Base-by-base conservation (phyloP, 2,888 invertebrate genomes). In the Dolichomitus sp. region DNA sequence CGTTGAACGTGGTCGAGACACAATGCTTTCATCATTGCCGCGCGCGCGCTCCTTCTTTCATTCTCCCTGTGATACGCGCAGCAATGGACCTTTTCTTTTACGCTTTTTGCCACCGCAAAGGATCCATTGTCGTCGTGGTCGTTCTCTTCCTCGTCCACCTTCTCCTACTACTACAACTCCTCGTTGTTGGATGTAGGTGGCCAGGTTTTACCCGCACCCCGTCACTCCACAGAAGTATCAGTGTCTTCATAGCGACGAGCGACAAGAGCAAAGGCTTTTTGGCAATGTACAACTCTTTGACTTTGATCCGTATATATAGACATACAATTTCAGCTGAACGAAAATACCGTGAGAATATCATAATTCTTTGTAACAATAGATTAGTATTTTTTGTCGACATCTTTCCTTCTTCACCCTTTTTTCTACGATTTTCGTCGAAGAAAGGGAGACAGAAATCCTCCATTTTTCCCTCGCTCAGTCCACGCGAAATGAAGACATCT, bases 21-120 rank as follows among this genome's bases (percentile, higher is more conserved):
- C 93, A 93, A 93, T 93, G 93, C 93, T 93, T 93, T 93, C 92
- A 93, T 93, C 93, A 92, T 93, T 91, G 93, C 93, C 93, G 93
- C 92, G 70, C 80, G 77, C 76, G 75, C 68, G 73, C 85, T 90
- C 89, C 91, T 91, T 91, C 92, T 92, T 92, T 91, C 89, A 90
- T 90, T 89, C 87, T 84, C 81, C 86, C 86, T 82, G 86, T 86
- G 88, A 87, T 86, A 84, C 88, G 86, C 84, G 89, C 86, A 86
- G 85, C 85, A 83, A 85, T 79, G 81, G 80, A 73, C 76, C 86
- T 84, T 89, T 90, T 89, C 88, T 90, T 91, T 92, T 91, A 88
- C 89, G 87, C 89, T 91, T 91, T 93, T 89, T 87, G 75, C 84
- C 84, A 77, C 90, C 85, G 90, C 90, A 93, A 93, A 93, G 91